Conservation (phyloP, 2,797 vertebrate genomes). For the Loriculus beryllinus region DNA sequence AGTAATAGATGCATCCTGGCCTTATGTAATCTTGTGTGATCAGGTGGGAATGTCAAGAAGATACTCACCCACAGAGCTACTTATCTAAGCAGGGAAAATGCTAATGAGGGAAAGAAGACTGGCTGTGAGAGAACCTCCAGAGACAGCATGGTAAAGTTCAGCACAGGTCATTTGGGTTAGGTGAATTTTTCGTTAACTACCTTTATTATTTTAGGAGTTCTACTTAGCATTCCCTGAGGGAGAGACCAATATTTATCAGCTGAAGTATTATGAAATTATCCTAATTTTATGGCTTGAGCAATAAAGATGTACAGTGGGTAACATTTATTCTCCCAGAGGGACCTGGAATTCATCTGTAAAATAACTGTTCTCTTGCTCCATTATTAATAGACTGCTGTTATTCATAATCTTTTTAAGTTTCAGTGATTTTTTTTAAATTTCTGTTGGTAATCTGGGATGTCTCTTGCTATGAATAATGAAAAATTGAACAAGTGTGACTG, state of each 20-base stretch:
- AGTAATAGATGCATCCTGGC: not conserved
- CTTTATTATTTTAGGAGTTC: not conserved
- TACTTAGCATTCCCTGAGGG: not conserved
- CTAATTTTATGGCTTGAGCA: slow-evolving; percentile 1
- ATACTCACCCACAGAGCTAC: not conserved
- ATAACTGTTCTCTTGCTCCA: not conserved
- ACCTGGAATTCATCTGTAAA: not conserved
- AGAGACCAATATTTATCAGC: not conserved
- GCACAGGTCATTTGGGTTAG: not conserved
- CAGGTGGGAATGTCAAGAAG: not conserved
- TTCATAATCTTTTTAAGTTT: not conserved
- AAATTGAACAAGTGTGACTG: slow-evolving; percentile 21
- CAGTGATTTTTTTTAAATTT: not conserved
- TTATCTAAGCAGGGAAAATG: not conserved
- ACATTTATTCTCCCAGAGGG: not conserved
- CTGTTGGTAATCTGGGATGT: not conserved
- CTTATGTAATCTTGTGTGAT: not conserved
- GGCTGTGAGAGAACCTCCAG: not conserved
- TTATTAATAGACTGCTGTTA: not conserved
- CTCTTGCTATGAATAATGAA: slow-evolving; percentile 35
- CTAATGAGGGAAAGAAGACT: not conserved
- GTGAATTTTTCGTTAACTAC: not conserved
- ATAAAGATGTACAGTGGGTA: not conserved
- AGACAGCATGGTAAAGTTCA: not conserved
- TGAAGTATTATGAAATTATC: not conserved